Percentiles rank a stretch among this genome's conserved stretches.
These are phyloP conservation scores for Periplaneta americana DNA, from an alignment of 1,140 invertebrate genomes.

Conservation along the genomic window DNA sequence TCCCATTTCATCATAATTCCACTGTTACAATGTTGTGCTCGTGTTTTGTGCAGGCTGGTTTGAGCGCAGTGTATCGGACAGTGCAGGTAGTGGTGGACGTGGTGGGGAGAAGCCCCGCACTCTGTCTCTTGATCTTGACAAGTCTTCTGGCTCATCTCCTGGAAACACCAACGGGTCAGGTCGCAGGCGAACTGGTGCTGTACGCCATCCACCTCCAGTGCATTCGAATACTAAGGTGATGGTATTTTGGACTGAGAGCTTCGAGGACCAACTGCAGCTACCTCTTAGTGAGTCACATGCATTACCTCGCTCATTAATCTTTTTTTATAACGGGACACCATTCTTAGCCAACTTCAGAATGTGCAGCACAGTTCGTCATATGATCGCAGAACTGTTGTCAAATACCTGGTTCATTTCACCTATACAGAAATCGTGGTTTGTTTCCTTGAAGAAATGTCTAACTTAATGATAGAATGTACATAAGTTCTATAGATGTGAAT, in stretches of 20 bases:
- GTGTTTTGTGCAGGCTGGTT: conserved; percentile 42
- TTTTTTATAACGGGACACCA: no score
- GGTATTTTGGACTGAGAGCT: conserved; percentile 92
- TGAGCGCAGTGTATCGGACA: conserved; percentile 50
- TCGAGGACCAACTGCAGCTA: conserved; percentile 85
- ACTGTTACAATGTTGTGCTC: no score
- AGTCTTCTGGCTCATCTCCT: conserved; percentile 41
- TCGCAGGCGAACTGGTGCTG: conserved; percentile 1
- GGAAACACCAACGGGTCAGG: conserved; percentile 32
- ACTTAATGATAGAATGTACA: no score
- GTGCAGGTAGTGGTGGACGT: not conserved
- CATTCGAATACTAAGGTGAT: conserved; percentile 73
- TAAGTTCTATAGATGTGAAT: no score
- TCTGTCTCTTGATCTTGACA: conserved; percentile 63
- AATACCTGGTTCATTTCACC: no score
- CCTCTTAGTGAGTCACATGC: conserved; percentile 64
- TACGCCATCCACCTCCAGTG: not conserved
- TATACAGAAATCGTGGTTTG: no score
- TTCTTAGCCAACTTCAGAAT: no score
- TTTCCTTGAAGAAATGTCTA: no score
- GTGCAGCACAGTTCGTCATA: no score
- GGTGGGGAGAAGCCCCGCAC: conserved; percentile 45
- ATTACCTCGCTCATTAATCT: no score
- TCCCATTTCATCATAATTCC: not conserved
- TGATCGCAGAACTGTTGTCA: no score